Conservation (phyloP, 2,888 invertebrate genomes). For the Acanthococcus lagerstroemiae region DNA sequence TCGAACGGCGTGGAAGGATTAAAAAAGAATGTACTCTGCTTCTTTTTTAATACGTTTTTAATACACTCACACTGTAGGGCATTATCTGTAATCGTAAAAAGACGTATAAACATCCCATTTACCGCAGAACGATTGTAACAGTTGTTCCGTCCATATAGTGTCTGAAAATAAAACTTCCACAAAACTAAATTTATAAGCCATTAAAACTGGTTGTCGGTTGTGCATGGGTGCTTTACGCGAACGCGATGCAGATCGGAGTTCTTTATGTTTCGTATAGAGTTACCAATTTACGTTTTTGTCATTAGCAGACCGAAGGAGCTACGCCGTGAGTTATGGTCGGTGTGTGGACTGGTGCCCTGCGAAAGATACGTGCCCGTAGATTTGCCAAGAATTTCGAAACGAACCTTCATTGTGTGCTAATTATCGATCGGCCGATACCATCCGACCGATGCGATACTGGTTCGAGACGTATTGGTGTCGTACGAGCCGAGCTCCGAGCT, state of each 20-base stretch:
- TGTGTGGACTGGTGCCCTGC: too few relatives aligned
- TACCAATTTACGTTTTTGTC: constrained; percentile 23
- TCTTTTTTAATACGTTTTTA: background rate
- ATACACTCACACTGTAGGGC: background rate
- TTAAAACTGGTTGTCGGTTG: constrained; percentile 25
- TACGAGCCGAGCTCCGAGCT: too few relatives aligned
- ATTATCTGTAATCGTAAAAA: constrained; percentile 28
- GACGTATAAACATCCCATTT: constrained; percentile 23
- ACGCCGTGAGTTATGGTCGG: too few relatives aligned
- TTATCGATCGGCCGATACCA: too few relatives aligned
- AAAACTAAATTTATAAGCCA: constrained; percentile 29
- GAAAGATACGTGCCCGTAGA: too few relatives aligned
- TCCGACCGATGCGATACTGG: too few relatives aligned
- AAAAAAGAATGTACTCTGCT: background rate
- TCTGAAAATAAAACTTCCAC: constrained; percentile 20
- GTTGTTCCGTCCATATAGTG: background rate
- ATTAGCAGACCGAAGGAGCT: too few relatives aligned
- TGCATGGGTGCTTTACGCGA: constrained; percentile 26
- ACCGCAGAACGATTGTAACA: background rate
- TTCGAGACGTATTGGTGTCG: too few relatives aligned
- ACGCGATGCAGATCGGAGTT: constrained; percentile 17
- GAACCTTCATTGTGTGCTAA: too few relatives aligned
- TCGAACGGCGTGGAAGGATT: background rate
- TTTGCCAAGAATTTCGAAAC: too few relatives aligned
- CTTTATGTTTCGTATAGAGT: constrained; percentile 15